Evolutionary conservation across 2,888 invertebrate genomes (phyloP), one percentile per base, ranked within the genome.

Genomic region (Cryptus armator): DNA sequence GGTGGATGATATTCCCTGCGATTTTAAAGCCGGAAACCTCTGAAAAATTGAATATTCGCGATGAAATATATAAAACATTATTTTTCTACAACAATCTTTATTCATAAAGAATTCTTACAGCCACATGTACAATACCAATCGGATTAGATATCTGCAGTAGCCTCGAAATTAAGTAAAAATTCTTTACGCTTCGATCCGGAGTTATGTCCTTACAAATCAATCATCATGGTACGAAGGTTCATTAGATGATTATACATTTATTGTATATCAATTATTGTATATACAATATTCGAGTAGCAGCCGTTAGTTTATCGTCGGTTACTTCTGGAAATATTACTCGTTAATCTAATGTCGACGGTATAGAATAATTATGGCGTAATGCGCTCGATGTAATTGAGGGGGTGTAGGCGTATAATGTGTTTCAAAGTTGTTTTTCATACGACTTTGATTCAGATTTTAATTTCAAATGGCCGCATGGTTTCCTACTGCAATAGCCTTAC

Each of bases 71-170:
- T 59, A 53, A 37, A 68, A 62, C 19, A n/a, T n/a, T 29, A 4
- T 75, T 88, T 88, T 93, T 92, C 93, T 93, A 93, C 93, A 93
- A 93, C 93, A 93, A 93, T 92, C 91, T 93, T 93, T 93, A 93
- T 93, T 92, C 90, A 90, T 92, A 92, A 92, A 91, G 91, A 92
- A 91, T 91, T 90, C 89, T 92, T 93, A 92, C 92, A 93, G 92
- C 91, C 91, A 92, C 92, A 91, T 93, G 90, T 92, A 92, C 91
- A 92, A 92, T 93, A 92, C 89, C 90, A 91, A 90, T 92, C 88
- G 88, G 90, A 89, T 91, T 88, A 92, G 90, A 90, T 91, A 90
- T 90, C 89, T 89, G 91, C 89, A 89, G 87, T 91, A 91, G 91
- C 89, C 89, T 90, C 84, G 81, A 86, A 87, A 87, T 86, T 32